phyloP scores from a whole-genome alignment of 2,888 invertebrate species.

The Lasioglossum calceatum region DNA sequence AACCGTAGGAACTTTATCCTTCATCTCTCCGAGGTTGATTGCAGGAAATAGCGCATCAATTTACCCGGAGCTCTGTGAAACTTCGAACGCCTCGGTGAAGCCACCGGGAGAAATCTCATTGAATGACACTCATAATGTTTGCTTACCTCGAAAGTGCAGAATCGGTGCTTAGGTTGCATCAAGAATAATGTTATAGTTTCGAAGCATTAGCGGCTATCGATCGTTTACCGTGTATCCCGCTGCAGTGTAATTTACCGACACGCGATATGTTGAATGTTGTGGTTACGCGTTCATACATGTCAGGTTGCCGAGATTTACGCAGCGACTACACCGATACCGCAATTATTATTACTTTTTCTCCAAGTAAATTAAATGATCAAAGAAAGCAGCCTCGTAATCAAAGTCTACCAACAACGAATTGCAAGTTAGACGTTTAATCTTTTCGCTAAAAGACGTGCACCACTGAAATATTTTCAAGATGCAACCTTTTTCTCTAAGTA shows the following conservation, averaged over 20 bases:
- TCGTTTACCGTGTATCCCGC: slow-evolving; percentile 30
- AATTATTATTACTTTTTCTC: too few species aligned
- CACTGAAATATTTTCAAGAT: too few species aligned
- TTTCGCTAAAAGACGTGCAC: too few species aligned
- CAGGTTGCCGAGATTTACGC: slow-evolving; percentile 43
- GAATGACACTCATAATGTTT: neutral
- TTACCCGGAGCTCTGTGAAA: too few species aligned
- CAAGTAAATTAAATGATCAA: too few species aligned
- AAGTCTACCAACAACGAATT: too few species aligned
- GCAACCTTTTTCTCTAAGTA: too few species aligned
- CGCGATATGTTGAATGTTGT: slow-evolving; percentile 51
- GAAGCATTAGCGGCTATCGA: slow-evolving; percentile 52
- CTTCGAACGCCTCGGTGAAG: neutral
- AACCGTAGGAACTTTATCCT: neutral
- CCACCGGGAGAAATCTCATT: neutral
- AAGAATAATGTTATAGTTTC: slow-evolving; percentile 42
- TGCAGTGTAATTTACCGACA: slow-evolving; percentile 36
- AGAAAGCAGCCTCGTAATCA: too few species aligned
- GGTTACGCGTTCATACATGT: slow-evolving; percentile 44
- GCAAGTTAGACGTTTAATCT: too few species aligned
- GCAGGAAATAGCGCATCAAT: neutral
- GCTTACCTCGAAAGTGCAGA: neutral
- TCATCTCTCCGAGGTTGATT: neutral
- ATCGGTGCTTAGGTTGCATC: slow-evolving; percentile 16
- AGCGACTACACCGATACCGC: neutral